Conservation (phyloP, 2,888 invertebrate genomes). For the Ecliptopera silaceata region DNA sequence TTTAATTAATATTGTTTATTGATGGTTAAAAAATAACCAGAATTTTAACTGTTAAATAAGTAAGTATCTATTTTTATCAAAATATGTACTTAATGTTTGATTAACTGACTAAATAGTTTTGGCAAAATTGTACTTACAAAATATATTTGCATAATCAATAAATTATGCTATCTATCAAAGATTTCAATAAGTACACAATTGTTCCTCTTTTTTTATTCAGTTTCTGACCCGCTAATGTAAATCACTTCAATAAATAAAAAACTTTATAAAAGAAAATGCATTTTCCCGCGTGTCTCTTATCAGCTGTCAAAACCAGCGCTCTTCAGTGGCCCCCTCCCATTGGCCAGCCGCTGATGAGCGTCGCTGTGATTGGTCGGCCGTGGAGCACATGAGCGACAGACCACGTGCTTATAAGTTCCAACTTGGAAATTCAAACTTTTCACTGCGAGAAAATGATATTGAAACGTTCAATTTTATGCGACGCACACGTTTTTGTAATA, state of each 20-base stretch:
- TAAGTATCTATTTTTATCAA: no score
- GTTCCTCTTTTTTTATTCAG: no score
- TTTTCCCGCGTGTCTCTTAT: slow-evolving; percentile 62
- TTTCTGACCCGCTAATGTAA: no score
- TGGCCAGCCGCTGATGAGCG: slow-evolving; percentile 69
- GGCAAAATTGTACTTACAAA: no score
- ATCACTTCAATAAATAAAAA: neutral
- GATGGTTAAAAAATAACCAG: no score
- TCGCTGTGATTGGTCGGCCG: slow-evolving; percentile 68
- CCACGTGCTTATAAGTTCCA: slow-evolving; percentile 81
- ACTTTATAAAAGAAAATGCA: slow-evolving; percentile 30
- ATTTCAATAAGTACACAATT: no score
- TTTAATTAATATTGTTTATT: no score
- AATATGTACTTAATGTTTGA: no score
- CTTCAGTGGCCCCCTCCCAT: slow-evolving; percentile 64
- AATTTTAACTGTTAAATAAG: no score
- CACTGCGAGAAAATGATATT: slow-evolving; percentile 30
- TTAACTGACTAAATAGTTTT: no score
- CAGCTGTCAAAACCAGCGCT: slow-evolving; percentile 73
- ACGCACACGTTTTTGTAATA: neutral
- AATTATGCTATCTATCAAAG: no score
- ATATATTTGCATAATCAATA: no score
- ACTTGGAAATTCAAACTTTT: slow-evolving; percentile 64
- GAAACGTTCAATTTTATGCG: slow-evolving; percentile 11
- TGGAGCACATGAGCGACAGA: slow-evolving; percentile 74